Evolutionary conservation across 1,140 invertebrate genomes (phyloP), one percentile per base, ranked within the genome.

Genomic region (Hetaerina americana): DNA sequence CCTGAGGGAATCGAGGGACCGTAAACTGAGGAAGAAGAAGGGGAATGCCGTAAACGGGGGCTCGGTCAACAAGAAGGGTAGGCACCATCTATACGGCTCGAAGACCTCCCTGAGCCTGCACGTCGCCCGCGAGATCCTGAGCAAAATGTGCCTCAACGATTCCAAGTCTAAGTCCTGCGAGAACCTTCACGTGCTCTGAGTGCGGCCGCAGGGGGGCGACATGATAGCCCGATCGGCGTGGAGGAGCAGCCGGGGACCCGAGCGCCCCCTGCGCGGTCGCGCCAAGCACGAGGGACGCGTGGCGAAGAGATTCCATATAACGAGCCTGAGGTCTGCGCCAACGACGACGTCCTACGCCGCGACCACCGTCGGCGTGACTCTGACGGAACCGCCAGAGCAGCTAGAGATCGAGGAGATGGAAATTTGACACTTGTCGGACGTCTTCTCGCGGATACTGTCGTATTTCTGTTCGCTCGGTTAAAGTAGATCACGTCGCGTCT

Each of bases 161-260:
- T 89, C 87, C 66, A 94, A 93, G 82, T 94, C 92, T 22, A 94
- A 94, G 78, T 94, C 92, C 69, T 96, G 93, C 78, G 93, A 95
- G 81, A 95, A 96, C 80, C 83, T 95, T 69, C 92, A 95, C 78
- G 92, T 94, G 72, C 85, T 95, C 69, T 95, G 90, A 87, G 70
- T 15, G 49, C 15, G 40, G 40, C 40, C 40, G 15, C 15, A 57
- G 22, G 40, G 40, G 40, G 40, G 40, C 40, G 40, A 57, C 15
- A n/a, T 57, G 15, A 12, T 3, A 57, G 2, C 40, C 22, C 40
- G 40, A n/a, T n/a, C n/a, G n/a, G n/a, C n/a, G n/a, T n/a, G n/a
- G n/a, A 57, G 40, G 22, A 10, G 40, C 40, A 12, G 40, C 22
- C 40, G 40, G 40, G 40, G 40, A 57, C 40, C 15, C 40, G 40